These are phyloP conservation scores for Scaptomyza hsui DNA, from an alignment of 1,140 invertebrate genomes.

Conservation along the genomic window DNA sequence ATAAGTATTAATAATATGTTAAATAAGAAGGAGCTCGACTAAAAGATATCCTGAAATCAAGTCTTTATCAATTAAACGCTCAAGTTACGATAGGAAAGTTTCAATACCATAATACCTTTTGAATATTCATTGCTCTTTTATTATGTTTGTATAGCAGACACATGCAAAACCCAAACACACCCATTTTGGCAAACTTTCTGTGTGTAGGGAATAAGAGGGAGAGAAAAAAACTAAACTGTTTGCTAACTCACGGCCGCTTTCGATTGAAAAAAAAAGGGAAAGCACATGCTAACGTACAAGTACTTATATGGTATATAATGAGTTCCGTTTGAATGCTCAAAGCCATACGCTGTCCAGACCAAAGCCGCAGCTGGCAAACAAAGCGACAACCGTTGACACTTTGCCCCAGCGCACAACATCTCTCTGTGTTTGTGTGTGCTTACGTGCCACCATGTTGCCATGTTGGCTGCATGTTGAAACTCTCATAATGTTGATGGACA, in stretches of 20 bases:
- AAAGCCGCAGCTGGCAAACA: constrained; percentile 57
- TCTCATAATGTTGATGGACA: constrained; percentile 79
- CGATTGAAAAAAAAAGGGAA: constrained; percentile 64
- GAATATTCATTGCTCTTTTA: neutral
- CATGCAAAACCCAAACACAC: neutral
- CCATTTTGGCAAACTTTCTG: neutral
- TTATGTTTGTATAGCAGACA: neutral
- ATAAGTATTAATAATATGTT: neutral
- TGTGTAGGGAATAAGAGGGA: neutral
- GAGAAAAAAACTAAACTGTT: constrained; percentile 1
- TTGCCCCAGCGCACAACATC: constrained; percentile 37
- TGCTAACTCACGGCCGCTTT: constrained; percentile 47
- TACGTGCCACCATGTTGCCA: constrained; percentile 27
- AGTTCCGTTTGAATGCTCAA: constrained; percentile 71
- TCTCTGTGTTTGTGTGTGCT: constrained; percentile 13
- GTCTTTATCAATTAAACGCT: too few relatives aligned
- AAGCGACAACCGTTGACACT: constrained; percentile 74
- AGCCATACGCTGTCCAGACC: constrained; percentile 53
- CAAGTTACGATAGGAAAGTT: too few relatives aligned
- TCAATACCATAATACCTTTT: too few relatives aligned
- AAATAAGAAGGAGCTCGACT: neutral
- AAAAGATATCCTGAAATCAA: neutral
- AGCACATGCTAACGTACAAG: constrained; percentile 43
- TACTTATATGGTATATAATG: constrained; percentile 59
- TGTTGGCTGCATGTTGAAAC: constrained; percentile 49